A percentile compares a stretch with the other conserved stretches of the same genome.
phyloP scores from a whole-genome alignment of 2,113 vertebrate genomes.

The Rhea pennata region DNA sequence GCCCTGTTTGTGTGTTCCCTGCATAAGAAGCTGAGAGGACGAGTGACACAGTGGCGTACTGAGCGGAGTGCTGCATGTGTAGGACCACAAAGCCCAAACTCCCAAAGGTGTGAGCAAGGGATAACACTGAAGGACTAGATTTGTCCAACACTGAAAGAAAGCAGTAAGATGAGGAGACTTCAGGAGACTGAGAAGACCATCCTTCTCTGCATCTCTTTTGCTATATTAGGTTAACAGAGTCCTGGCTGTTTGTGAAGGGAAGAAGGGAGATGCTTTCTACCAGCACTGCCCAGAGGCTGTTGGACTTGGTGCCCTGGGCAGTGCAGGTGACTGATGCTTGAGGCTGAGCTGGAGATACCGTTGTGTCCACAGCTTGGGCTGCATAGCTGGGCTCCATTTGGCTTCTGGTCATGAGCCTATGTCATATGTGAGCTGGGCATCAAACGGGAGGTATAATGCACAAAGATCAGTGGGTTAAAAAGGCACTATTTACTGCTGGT shows the following conservation, averaged over 20 bases:
- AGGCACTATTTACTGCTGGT: neutral
- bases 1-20: neutral
- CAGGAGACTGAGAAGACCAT: neutral
- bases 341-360: neutral
- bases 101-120: neutral
- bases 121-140: neutral
- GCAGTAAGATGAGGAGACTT: neutral
- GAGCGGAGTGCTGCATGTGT: accelerated
- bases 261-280: neutral
- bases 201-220: neutral
- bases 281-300: neutral
- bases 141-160: neutral
- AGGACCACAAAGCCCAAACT: neutral
- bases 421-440: neutral
- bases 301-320: neutral
- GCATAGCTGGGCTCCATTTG: neutral
- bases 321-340: neutral
- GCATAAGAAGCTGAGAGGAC: neutral
- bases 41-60: neutral
- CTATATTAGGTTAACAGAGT: neutral
- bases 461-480: neutral
- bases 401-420: neutral
- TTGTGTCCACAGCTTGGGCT: neutral
- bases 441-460: neutral
- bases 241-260: neutral